Conservation (phyloP, 92 coral and sea anemone genomes). For the Paramuricea clavata region DNA sequence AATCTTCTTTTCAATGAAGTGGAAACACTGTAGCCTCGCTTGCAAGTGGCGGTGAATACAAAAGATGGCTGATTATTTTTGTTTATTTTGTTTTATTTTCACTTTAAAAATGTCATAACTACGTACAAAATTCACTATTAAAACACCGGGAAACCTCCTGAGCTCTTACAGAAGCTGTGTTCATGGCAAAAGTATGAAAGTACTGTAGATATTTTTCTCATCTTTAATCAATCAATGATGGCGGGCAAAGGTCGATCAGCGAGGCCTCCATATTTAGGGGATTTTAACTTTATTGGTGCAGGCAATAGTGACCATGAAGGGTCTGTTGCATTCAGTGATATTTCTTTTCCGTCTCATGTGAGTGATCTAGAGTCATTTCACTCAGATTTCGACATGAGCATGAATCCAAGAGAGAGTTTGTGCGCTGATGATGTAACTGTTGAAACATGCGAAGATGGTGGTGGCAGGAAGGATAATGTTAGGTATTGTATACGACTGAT, state of each 20-base stretch:
- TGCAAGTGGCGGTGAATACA: slow-evolving; percentile 27
- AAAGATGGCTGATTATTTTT: slow-evolving; percentile 9
- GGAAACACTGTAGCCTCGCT: slow-evolving; percentile 19
- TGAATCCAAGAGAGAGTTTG: slow-evolving; percentile 17
- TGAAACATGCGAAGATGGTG: neutral
- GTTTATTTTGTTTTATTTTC: slow-evolving; percentile 9
- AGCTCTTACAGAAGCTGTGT: neutral
- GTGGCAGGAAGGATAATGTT: neutral
- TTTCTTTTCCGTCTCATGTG: slow-evolving; percentile 92
- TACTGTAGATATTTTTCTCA: neutral
- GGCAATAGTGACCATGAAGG: slow-evolving; percentile 55
- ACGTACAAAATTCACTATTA: neutral
- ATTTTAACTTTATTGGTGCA: slow-evolving; percentile 1
- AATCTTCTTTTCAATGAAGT: neutral
- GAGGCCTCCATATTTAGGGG: neutral
- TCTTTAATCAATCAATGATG: neutral
- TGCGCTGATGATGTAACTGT: neutral
- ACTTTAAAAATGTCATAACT: neutral
- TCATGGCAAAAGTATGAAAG: neutral
- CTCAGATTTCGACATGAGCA: slow-evolving; percentile 90
- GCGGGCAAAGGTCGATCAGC: neutral
- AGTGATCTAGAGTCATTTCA: slow-evolving; percentile 91
- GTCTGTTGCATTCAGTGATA: slow-evolving; percentile 93
- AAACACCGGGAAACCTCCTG: neutral
- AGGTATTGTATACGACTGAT: neutral